Evolutionary conservation across 30 jellyfish, hydroid and myxozoan species (phyloP).

Genomic region (Chrysaora quinquecirrha): DNA sequence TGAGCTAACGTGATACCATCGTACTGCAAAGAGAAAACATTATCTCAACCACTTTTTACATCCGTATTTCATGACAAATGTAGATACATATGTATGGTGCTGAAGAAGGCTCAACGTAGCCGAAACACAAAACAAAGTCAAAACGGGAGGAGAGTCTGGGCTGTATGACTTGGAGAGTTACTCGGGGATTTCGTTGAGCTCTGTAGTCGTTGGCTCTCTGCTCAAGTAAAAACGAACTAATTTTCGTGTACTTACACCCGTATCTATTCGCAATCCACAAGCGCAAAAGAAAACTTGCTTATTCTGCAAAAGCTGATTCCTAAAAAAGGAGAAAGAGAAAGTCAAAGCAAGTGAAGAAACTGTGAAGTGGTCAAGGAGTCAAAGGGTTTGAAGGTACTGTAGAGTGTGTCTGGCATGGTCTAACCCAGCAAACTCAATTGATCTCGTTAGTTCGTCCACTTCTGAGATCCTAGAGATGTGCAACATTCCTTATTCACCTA

Average conservation of each 20-base stretch:
- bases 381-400: too few relatives aligned
- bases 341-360: neutral
- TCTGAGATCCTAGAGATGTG: too few relatives aligned
- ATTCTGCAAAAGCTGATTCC: conserved; percentile 66
- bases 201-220: neutral
- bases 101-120: too few relatives aligned
- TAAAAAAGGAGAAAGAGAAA: neutral
- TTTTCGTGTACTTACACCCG: conserved; percentile 80
- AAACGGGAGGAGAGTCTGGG: too few relatives aligned
- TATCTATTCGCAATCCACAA: conserved; percentile 78
- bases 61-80: neutral
- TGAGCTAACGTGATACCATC: conserved; percentile 56
- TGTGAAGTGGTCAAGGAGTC: neutral
- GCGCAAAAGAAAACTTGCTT: conserved; percentile 65
- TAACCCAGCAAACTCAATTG: too few relatives aligned
- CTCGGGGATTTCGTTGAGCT: too few relatives aligned
- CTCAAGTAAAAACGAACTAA: neutral
- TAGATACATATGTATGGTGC: neutral
- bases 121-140: too few relatives aligned
- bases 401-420: too few relatives aligned
- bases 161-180: too few relatives aligned
- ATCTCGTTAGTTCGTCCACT: too few relatives aligned
- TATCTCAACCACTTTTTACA: too few relatives aligned
- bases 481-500: too few relatives aligned
- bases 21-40: conserved; percentile 8